phyloP scores from a whole-genome alignment of 2,113 vertebrate genomes.

The Cathartes aura region DNA sequence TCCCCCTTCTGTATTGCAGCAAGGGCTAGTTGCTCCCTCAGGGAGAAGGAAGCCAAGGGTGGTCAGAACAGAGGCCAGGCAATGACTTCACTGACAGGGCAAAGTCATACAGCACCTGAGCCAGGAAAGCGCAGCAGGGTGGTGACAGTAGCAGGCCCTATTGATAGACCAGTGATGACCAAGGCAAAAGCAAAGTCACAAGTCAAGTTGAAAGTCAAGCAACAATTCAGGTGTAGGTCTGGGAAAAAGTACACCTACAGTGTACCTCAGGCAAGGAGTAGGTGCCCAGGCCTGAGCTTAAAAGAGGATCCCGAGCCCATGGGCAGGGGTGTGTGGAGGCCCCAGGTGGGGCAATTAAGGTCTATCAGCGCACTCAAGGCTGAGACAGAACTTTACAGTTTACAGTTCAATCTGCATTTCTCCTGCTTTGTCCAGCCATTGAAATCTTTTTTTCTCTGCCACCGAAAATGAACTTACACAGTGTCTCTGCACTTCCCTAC shows the following conservation, averaged over 20 bases:
- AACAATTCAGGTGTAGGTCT: background rate
- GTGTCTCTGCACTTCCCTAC: background rate
- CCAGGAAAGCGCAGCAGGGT: background rate
- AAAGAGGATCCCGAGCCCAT: background rate
- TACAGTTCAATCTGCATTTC: background rate
- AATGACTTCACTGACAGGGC: background rate
- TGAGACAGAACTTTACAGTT: background rate
- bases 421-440: background rate
- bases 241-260: background rate
- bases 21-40: background rate
- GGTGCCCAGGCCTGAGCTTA: background rate
- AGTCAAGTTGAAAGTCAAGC: background rate
- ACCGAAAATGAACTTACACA: background rate
- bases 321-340: background rate
- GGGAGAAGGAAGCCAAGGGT: background rate
- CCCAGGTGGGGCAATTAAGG: background rate
- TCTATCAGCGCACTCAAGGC: background rate
- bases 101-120: background rate
- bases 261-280: background rate
- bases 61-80: background rate
- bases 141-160: background rate
- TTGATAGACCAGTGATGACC: background rate
- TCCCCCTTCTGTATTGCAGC: background rate
- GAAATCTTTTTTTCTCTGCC: background rate
- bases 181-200: background rate